Base-by-base conservation (phyloP, 2,888 invertebrate species). In the Hydroisotoma schaefferi region DNA sequence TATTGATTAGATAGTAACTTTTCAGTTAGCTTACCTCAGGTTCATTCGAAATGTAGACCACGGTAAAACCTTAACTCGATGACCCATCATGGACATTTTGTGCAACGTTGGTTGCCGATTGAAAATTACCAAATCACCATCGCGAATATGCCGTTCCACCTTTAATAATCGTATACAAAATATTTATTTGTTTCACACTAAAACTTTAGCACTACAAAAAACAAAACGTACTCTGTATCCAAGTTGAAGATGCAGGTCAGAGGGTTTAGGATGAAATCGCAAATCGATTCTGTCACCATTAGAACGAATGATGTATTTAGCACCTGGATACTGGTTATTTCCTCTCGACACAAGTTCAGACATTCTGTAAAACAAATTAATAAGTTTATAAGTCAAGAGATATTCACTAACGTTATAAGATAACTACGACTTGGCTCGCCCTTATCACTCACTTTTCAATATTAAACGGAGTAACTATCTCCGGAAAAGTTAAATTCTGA, bases 31-130 rank as follows among this genome's bases (percentile, higher is more conserved):
- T 40, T 55, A 84, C 78, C 86, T 87, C 54, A 99, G 82, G 79
- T 99, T 99, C 90, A 99, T 92, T 63, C 99, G 88, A 80, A 99
- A 99, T 67, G 99, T 99, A 47, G 98, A 99, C 99, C 99, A 99
- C 0, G 99, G 99, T 59, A 99, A 80, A 8, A 99, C 95, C 78
- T 92, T 91, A 0, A 93, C 93, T 74, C 92, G 85, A 80, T 99
- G 99, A 66, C 99, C 98, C 99, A 99, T 99, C 99, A 99, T 99
- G 87, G 93, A 93, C 99, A 99, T 99, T 80, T 99, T 99, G 80
- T 99, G 99, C 4, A 99, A 84, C 1, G 99, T 99, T 0, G 99
- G 99, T 77, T 99, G 99, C 69, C 99, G 89, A 80, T 99, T 99
- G 84, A 99, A 99, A 71, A 99, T 94, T 20, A 99, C 93, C 67